A percentile compares a stretch with the other conserved stretches of the same genome.
Conservation (phyloP, 1,140 invertebrate species). For the Eupristina koningsbergeri region DNA sequence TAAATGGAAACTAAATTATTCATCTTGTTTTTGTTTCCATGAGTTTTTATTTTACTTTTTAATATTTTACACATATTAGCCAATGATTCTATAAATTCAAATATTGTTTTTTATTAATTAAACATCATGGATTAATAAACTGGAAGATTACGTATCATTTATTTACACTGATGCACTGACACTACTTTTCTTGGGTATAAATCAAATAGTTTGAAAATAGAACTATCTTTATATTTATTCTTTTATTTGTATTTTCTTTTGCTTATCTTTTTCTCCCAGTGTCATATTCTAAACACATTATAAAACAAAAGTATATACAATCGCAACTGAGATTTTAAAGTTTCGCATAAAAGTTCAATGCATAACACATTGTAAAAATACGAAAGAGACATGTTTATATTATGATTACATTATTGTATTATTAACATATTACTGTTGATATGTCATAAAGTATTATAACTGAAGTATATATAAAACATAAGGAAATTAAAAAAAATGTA, state of each 20-base stretch:
- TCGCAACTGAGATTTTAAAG: no score
- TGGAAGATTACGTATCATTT: slow-evolving; percentile 44
- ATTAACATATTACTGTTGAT: no score
- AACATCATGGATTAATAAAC: slow-evolving; percentile 46
- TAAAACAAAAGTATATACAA: no score
- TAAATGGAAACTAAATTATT: background rate
- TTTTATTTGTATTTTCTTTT: background rate
- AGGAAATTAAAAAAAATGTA: no score
- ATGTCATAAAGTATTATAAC: no score
- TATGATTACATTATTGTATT: no score
- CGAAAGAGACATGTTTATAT: no score
- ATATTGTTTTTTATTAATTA: slow-evolving; percentile 47
- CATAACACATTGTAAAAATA: no score
- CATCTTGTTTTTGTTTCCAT: background rate
- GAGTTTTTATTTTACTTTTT: no score
- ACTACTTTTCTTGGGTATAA: slow-evolving; percentile 7
- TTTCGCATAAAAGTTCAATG: no score
- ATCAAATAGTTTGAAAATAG: slow-evolving; percentile 20
- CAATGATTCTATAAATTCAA: background rate
- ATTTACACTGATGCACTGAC: background rate
- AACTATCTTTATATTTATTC: background rate
- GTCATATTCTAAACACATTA: background rate
- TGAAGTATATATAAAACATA: no score
- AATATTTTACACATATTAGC: background rate
- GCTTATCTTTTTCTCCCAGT: background rate